A percentile compares a stretch with the other conserved stretches of the same genome.
These are phyloP conservation scores for Nibea albiflora DNA, from an alignment of 2,113 vertebrate genomes.

Conservation along the genomic window DNA sequence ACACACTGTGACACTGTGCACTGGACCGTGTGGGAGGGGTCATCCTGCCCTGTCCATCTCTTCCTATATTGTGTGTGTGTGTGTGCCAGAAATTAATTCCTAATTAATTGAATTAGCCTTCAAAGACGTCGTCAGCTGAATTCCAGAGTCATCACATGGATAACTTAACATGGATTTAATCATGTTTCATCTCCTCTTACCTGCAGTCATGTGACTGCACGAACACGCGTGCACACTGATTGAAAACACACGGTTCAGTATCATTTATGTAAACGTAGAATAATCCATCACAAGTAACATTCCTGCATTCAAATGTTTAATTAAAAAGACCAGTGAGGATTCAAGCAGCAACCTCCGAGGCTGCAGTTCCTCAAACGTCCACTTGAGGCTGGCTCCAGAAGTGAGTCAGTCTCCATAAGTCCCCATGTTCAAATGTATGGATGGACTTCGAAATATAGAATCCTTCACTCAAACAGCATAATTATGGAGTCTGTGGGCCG, in stretches of 20 bases:
- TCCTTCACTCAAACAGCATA: too few species aligned
- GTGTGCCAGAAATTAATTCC: background rate
- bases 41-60: background rate
- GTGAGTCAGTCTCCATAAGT: too few species aligned
- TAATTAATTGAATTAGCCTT: background rate
- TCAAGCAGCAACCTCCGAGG: too few species aligned
- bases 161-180: background rate
- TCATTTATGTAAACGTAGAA: background rate
- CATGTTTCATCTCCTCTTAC: background rate
- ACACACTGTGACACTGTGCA: constrained; percentile 17
- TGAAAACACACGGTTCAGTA: background rate
- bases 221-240: background rate
- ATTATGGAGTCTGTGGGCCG: too few species aligned
- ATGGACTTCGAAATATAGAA: too few species aligned
- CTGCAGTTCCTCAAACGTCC: too few species aligned
- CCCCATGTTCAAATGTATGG: too few species aligned
- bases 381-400: too few species aligned
- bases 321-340: too few species aligned
- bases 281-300: background rate
- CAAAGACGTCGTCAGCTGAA: constrained; percentile 13
- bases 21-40: background rate
- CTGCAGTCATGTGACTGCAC: constrained; percentile 2
- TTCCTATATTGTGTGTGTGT: background rate
- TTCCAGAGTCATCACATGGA: background rate
- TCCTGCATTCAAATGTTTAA: background rate